phyloP scores from a whole-genome alignment of 2,888 invertebrate species.

The Lottia gigantea region DNA sequence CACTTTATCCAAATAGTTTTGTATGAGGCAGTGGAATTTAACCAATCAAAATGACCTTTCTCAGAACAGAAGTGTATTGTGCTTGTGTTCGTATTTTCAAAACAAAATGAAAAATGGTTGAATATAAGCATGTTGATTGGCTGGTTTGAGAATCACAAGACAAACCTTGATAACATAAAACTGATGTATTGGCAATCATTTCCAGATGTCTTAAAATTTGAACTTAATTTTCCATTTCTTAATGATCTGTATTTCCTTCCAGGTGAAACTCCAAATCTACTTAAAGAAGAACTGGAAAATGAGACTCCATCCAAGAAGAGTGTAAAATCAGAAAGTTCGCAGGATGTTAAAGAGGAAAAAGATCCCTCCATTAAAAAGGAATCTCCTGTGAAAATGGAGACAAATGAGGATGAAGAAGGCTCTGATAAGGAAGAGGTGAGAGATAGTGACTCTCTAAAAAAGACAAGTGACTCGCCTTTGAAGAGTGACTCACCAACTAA shows the following conservation, averaged over 20 bases:
- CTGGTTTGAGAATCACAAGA: too few species aligned
- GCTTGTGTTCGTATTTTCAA: too few species aligned
- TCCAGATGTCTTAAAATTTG: too few species aligned
- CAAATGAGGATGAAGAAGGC: slow-evolving; percentile 40
- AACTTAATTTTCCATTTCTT: too few species aligned
- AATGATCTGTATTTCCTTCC: not conserved
- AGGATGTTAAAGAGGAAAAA: slow-evolving; percentile 24
- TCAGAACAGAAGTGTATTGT: too few species aligned
- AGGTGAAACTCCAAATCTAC: not conserved
- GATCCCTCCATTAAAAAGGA: slow-evolving; percentile 19
- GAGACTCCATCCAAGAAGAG: not conserved
- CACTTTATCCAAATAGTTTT: too few species aligned
- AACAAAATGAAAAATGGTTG: too few species aligned
- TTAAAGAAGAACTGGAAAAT: slow-evolving; percentile 7
- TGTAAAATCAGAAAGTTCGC: slow-evolving; percentile 16
- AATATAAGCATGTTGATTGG: too few species aligned
- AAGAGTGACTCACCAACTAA: slow-evolving; percentile 13
- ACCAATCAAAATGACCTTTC: too few species aligned
- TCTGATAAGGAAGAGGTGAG: slow-evolving; percentile 26
- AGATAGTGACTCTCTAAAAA: slow-evolving; percentile 3
- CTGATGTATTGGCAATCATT: too few species aligned
- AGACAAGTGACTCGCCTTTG: slow-evolving; percentile 19
- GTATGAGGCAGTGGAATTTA: too few species aligned
- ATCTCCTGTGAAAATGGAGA: slow-evolving; percentile 14
- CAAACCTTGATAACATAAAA: too few species aligned